These are phyloP conservation scores for Calidris pugnax DNA, from an alignment of 2,113 vertebrate genomes.

Conservation along the genomic window DNA sequence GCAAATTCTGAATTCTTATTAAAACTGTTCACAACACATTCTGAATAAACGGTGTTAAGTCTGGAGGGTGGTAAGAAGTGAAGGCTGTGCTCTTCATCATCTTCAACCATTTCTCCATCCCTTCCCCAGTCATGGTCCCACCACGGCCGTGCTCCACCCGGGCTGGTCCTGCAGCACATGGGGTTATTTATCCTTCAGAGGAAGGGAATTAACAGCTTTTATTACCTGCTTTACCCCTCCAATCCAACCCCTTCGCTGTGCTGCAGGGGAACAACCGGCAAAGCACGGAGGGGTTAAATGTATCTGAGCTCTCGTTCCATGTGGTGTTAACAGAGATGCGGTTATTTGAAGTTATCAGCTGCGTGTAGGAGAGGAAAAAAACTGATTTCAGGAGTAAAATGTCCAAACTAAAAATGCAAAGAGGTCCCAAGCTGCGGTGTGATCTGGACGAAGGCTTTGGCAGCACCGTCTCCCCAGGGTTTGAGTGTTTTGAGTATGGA, in stretches of 20 bases:
- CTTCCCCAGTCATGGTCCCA: background rate
- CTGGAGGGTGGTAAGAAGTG: background rate
- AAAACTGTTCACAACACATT: background rate
- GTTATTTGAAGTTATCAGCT: background rate
- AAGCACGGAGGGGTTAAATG: background rate
- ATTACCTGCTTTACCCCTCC: too few species aligned
- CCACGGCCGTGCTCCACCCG: accelerated
- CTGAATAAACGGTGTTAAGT: background rate
- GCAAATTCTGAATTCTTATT: background rate
- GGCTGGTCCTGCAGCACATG: background rate
- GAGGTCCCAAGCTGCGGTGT: background rate
- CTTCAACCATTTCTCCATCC: background rate
- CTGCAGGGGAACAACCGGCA: background rate
- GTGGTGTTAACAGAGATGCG: background rate
- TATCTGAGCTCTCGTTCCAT: background rate
- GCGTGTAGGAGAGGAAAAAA: background rate
- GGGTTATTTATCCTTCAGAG: background rate
- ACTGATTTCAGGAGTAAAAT: background rate
- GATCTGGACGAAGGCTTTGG: background rate
- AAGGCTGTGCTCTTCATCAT: background rate
- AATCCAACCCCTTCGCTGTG: too few species aligned
- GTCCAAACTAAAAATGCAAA: background rate
- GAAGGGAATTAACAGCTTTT: background rate
- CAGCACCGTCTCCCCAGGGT: background rate
- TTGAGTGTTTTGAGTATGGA: background rate